A percentile compares a stretch with the other conserved stretches of the same genome.
Conservation (phyloP, 2,113 vertebrate species). For the Anoura caudifer region DNA sequence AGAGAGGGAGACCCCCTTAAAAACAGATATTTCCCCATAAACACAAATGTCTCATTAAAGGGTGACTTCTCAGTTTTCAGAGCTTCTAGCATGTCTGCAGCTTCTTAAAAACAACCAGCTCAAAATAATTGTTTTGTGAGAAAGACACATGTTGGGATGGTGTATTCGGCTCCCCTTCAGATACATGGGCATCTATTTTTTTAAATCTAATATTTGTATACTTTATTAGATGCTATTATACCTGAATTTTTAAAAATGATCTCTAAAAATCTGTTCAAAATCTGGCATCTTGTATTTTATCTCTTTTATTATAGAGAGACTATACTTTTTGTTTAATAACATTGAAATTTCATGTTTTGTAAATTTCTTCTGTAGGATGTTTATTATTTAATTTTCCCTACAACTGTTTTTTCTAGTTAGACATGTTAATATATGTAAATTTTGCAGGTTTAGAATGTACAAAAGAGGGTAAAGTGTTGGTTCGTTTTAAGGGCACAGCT, state of each 20-base stretch:
- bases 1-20: not conserved
- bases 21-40: not conserved
- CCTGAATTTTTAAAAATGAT: not conserved
- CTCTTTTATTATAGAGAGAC: not conserved
- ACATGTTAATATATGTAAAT: not conserved
- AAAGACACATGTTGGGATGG: not conserved
- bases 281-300: not conserved
- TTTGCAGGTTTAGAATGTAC: not conserved
- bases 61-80: not conserved
- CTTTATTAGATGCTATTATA: not conserved
- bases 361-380: not conserved
- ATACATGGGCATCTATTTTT: not conserved
- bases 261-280: not conserved
- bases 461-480: not conserved
- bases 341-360: not conserved
- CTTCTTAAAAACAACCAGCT: not conserved
- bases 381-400: not conserved
- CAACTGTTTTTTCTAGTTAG: not conserved
- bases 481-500: not conserved
- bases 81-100: not conserved
- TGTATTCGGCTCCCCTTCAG: not conserved
- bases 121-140: not conserved
- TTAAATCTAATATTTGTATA: not conserved
- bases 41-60: not conserved
- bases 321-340: not conserved